Conservation (phyloP, 2,888 invertebrate species). For the Myopa tessellatipennis region DNA sequence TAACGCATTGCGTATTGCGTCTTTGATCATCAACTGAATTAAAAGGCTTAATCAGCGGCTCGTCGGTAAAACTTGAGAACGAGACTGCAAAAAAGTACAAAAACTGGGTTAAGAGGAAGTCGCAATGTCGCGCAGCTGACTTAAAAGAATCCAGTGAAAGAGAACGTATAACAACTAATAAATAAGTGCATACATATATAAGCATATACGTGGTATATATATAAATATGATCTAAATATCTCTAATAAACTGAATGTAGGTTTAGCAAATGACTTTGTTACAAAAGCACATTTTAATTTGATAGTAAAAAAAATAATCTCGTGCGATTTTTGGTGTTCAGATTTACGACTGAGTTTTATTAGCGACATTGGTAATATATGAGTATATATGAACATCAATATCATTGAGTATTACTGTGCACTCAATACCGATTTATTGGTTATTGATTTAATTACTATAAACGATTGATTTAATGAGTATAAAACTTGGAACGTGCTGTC, state of each 20-base stretch:
- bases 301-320: too few relatives aligned
- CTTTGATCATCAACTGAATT: slow-evolving; percentile 17
- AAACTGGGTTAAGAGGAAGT: slow-evolving; percentile 57
- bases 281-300: too few relatives aligned
- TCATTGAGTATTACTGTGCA: too few relatives aligned
- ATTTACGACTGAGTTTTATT: neutral
- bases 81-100: slow-evolving; percentile 28
- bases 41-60: slow-evolving; percentile 14
- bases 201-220: neutral
- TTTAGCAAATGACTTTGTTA: too few relatives aligned
- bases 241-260: too few relatives aligned
- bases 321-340: slow-evolving; percentile 6
- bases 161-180: neutral
- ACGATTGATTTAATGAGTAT: too few relatives aligned
- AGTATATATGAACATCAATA: too few relatives aligned
- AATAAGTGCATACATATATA: neutral
- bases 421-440: too few relatives aligned
- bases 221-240: neutral
- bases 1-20: neutral
- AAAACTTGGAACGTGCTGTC: too few relatives aligned
- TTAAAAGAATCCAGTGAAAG: neutral
- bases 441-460: too few relatives aligned
- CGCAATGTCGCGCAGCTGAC: slow-evolving; percentile 32
- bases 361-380: neutral
- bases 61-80: neutral